Conservation (phyloP, 2,113 vertebrate genomes). For the Daphoenositta chrysoptera region DNA sequence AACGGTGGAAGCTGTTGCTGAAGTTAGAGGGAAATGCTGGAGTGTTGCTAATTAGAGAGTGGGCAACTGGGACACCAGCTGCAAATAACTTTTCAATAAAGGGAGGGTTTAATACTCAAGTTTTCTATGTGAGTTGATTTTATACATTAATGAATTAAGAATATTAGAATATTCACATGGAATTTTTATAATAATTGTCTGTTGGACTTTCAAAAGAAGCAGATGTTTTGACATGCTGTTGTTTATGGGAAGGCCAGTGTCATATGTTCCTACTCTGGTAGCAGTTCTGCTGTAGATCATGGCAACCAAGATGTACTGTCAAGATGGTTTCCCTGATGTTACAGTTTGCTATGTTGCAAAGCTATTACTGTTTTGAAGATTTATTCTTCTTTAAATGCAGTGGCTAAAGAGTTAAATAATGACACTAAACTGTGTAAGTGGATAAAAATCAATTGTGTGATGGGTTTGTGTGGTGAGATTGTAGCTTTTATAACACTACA, state of each 20-base stretch:
- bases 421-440: background rate
- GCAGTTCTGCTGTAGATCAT: background rate
- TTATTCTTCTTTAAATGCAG: background rate
- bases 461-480: background rate
- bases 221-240: background rate
- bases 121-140: background rate
- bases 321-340: background rate
- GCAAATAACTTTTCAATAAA: background rate
- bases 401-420: background rate
- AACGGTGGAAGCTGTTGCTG: background rate
- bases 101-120: background rate
- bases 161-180: background rate
- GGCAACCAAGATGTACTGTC: background rate
- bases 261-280: background rate
- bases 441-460: background rate
- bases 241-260: background rate
- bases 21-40: background rate
- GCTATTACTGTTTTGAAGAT: background rate
- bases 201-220: background rate
- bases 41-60: conserved; percentile 9
- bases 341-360: background rate
- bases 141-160: background rate
- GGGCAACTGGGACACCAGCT: background rate
- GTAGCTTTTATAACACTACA: background rate
- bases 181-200: background rate